Evolutionary conservation across 2,797 vertebrate species (phyloP).

Genomic region (Characodon lateralis): DNA sequence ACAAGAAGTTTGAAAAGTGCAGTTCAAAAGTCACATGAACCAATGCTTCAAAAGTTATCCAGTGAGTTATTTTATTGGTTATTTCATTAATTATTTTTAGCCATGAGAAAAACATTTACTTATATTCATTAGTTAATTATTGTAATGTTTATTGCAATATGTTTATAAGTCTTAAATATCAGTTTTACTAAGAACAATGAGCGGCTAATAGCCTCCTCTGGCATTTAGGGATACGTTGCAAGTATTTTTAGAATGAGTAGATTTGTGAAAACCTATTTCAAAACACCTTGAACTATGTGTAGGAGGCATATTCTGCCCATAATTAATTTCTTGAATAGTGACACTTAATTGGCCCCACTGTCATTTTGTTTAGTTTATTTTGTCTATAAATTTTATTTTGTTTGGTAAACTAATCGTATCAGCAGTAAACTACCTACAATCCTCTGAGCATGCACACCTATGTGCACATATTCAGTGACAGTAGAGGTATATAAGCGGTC

Average conservation of each 20-base stretch:
- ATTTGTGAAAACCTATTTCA: neutral
- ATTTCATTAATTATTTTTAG: neutral
- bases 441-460: neutral
- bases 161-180: neutral
- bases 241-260: neutral
- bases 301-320: neutral
- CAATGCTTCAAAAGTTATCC: neutral
- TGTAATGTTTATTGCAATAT: neutral
- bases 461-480: neutral
- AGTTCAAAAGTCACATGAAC: neutral
- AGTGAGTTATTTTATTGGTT: neutral
- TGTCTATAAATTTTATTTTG: neutral
- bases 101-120: neutral
- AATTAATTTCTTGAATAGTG: neutral
- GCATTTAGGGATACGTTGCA: no score
- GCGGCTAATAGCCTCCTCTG: neutral
- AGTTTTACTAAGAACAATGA: neutral
- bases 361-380: neutral
- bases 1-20: neutral
- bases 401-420: neutral
- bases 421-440: neutral
- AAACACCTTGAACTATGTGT: neutral
- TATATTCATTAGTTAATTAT: neutral
- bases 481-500: neutral
- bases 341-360: neutral